Conservation (phyloP, 23 tunicate species). For the Pegea sp. region DNA sequence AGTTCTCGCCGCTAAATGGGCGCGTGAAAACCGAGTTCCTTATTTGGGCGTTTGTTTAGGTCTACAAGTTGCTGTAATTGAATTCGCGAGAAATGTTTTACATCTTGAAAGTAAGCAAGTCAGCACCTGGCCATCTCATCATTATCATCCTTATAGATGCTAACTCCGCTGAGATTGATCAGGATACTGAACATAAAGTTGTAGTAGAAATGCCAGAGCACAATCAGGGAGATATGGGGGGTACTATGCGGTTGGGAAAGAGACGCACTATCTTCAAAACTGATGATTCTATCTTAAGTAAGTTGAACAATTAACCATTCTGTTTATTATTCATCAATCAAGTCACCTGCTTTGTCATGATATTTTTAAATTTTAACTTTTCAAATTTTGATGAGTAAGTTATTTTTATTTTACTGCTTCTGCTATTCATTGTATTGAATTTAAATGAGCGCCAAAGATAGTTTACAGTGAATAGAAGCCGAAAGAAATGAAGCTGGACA, state of each 20-base stretch:
- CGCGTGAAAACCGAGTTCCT: slow-evolving; percentile 44
- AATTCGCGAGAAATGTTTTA: slow-evolving; percentile 70
- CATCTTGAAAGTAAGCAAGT: slow-evolving; percentile 31
- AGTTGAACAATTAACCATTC: too few relatives aligned
- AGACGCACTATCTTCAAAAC: slow-evolving; percentile 55
- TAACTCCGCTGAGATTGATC: slow-evolving; percentile 69
- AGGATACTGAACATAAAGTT: slow-evolving; percentile 46
- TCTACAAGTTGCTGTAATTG: slow-evolving; percentile 75
- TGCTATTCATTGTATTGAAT: background rate
- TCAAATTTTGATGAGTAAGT: slow-evolving; percentile 7
- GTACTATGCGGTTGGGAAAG: slow-evolving; percentile 83
- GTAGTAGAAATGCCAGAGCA: slow-evolving; percentile 98
- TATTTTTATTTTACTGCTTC: background rate
- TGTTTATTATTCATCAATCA: too few relatives aligned
- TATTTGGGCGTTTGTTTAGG: slow-evolving; percentile 88
- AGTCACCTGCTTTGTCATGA: too few relatives aligned
- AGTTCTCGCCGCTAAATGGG: slow-evolving; percentile 71
- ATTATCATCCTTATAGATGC: slow-evolving; percentile 25
- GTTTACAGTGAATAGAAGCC: too few relatives aligned
- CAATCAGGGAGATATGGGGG: slow-evolving; percentile 78
- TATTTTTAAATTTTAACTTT: too few relatives aligned
- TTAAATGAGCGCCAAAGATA: too few relatives aligned
- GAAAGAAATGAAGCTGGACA: too few relatives aligned
- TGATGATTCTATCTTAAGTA: slow-evolving; percentile 22
- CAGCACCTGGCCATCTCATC: background rate